A percentile compares a stretch with the other conserved stretches of the same genome.
phyloP scores from a whole-genome alignment of 1,140 invertebrate genomes.

The Drosophila ogumai region DNA sequence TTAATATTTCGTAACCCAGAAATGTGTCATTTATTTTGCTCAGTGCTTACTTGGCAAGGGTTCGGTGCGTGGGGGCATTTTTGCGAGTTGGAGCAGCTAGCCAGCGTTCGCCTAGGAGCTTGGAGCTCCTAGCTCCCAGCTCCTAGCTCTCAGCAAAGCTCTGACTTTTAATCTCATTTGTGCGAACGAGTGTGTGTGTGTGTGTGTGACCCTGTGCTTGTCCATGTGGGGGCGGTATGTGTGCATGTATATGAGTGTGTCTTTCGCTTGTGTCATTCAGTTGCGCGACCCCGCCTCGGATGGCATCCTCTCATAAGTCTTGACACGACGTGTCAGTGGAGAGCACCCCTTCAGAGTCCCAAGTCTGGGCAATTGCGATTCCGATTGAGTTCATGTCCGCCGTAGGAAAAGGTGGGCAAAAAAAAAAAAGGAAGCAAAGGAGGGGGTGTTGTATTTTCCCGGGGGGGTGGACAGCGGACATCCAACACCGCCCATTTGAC shows the following conservation, averaged over 20 bases:
- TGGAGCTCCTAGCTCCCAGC: neutral
- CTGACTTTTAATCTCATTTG: conserved; percentile 81
- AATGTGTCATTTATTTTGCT: neutral
- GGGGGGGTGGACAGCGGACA: neutral
- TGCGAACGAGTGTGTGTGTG: conserved; percentile 7
- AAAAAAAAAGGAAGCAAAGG: neutral
- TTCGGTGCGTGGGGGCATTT: conserved; percentile 24
- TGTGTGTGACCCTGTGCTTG: conserved; percentile 14
- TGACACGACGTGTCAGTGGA: conserved; percentile 55
- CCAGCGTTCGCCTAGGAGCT: conserved; percentile 16
- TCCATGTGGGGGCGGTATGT: neutral
- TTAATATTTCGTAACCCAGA: too few relatives aligned
- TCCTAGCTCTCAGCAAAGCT: conserved; percentile 23
- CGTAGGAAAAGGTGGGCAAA: conserved; percentile 6
- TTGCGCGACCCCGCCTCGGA: conserved; percentile 30
- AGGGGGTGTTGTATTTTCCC: neutral
- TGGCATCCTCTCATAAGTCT: conserved; percentile 49
- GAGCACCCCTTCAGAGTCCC: conserved; percentile 34
- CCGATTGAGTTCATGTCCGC: conserved; percentile 41
- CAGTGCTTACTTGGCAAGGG: conserved; percentile 12
- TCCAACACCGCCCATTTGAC: conserved; percentile 27
- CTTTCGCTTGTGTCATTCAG: conserved; percentile 38
- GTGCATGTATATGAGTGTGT: conserved; percentile 13
- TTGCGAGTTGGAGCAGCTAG: conserved; percentile 28
- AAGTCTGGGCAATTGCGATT: conserved; percentile 46